Conservation (phyloP, 2,888 invertebrate genomes). For the Scaptomyza parva region DNA sequence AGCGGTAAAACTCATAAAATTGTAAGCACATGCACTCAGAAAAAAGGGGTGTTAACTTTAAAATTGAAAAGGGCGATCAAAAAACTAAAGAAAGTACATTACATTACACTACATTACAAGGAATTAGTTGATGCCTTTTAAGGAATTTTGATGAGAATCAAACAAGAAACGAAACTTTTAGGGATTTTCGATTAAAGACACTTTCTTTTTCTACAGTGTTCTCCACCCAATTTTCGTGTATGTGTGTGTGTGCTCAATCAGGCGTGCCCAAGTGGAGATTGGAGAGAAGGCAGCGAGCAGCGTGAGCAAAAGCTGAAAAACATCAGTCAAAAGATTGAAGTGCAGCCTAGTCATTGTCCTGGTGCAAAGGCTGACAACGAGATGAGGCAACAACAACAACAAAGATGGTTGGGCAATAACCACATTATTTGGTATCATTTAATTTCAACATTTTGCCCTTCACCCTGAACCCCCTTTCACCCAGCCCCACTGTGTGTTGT, state of each 20-base stretch:
- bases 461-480: neutral
- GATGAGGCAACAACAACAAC: conserved; percentile 17
- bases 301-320: conserved; percentile 9
- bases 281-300: conserved; percentile 6
- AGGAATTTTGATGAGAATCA: too few species aligned
- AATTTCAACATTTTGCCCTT: conserved; percentile 65
- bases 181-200: too few species aligned
- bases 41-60: too few species aligned
- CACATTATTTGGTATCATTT: conserved; percentile 77
- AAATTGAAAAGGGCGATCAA: too few species aligned
- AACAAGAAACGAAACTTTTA: too few species aligned
- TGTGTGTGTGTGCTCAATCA: conserved; percentile 66
- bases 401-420: conserved; percentile 57
- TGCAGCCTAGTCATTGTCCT: conserved; percentile 66
- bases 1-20: conserved; percentile 49
- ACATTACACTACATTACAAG: too few species aligned
- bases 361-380: conserved; percentile 36
- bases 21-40: conserved; percentile 1
- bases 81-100: too few species aligned
- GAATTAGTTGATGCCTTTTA: too few species aligned
- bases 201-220: neutral
- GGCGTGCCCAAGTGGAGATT: conserved; percentile 70
- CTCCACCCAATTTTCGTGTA: conserved; percentile 40
- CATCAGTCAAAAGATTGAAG: conserved; percentile 72
- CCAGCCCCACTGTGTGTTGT: neutral